Base-by-base conservation (phyloP, 2,113 vertebrate species). In the Plecotus auritus region DNA sequence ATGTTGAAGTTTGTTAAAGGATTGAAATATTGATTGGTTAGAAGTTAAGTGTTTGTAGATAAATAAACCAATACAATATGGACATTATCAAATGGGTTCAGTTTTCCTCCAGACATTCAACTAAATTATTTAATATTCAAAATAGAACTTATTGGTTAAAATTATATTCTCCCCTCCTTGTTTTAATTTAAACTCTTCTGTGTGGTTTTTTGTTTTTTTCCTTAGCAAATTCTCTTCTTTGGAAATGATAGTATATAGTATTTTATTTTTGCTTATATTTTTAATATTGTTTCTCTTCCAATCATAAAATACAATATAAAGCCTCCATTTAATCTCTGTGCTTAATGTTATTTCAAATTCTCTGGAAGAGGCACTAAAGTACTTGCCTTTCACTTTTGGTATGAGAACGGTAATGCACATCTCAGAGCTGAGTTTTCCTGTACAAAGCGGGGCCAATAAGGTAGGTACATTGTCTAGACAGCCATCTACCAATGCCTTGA, bases 281-380 rank as follows among this genome's bases (percentile, higher is more conserved):
- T 97, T 98, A 96, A 97, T 95, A 96, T 96, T 97, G 93, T 97
- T 96, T 98, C 95, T 96, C 95, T 97, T 97, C 95, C 97, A 98
- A 96, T 97, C 90, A 93, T 96, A 97, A 98, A 98, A 95, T 97
- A 96, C 90, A 85, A 97, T 98, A 98, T 98, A 99, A 99, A 99
- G 98, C 97, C 98, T 99, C 99, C 98, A 99, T 98, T 99, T 98
- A 99, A 99, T 99, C 98, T 99, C 98, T 96, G 97, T 98, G 99
- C 98, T 99, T 99, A 98, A 99, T 97, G 98, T 99, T 98, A 99
- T 99, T 99, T 99, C 98, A 98, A 99, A 99, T 99, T 99, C 98
- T 98, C 98, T 98, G 98, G 99, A 99, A 98, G 98, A 99, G 98
- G 98, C 98, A 98, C 28, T 49, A 32, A 49, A 47, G 16, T 32